Evolutionary conservation across 2,797 vertebrate species (phyloP).

Genomic region (Bryconaethiops microstoma): DNA sequence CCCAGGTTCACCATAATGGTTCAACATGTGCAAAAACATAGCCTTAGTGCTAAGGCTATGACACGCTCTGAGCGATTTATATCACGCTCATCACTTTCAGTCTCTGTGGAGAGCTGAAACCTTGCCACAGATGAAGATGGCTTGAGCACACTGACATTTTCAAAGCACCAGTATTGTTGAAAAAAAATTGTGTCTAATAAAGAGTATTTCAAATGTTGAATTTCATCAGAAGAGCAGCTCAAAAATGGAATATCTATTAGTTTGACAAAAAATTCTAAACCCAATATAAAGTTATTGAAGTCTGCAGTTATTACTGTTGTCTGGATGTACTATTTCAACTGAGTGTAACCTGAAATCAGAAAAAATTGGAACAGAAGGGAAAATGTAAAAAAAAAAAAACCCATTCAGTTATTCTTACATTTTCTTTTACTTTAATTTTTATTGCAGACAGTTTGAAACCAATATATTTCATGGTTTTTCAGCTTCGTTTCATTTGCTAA

Average conservation of each 20-base stretch:
- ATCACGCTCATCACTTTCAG: not conserved
- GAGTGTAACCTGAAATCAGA: too few relatives aligned
- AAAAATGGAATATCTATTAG: not conserved
- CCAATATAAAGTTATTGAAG: not conserved
- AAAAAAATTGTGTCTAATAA: not conserved
- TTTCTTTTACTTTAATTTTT: too few relatives aligned
- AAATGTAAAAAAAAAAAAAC: too few relatives aligned
- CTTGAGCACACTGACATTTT: not conserved
- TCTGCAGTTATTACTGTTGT: not conserved
- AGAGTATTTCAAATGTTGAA: not conserved
- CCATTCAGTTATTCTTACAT: too few relatives aligned
- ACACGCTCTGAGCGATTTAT: not conserved
- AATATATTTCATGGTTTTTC: too few relatives aligned
- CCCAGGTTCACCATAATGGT: not conserved
- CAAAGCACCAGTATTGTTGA: not conserved
- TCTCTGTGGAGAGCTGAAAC: not conserved
- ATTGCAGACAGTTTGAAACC: too few relatives aligned
- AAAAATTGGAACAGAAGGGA: too few relatives aligned
- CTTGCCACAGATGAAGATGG: not conserved
- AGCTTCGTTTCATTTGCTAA: too few relatives aligned
- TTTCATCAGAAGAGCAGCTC: not conserved
- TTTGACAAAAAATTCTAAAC: not conserved
- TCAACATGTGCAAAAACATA: not conserved
- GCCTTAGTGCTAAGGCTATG: not conserved
- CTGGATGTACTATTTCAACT: not conserved